Evolutionary conservation across 2,888 invertebrate genomes (phyloP).

Genomic region (Eupithecia abbreviata): DNA sequence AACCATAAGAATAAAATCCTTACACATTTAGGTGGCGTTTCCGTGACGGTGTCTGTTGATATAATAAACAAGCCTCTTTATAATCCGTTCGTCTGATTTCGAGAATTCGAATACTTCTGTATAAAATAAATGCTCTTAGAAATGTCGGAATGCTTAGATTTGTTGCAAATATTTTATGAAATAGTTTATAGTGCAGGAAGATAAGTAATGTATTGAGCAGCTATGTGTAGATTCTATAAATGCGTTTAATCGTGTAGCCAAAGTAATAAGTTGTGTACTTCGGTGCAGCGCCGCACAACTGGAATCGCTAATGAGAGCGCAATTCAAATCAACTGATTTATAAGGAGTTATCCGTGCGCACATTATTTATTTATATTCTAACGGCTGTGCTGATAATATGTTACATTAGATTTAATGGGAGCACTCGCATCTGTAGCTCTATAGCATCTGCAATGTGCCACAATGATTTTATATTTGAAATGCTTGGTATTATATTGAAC

Average conservation of each 20-base stretch:
- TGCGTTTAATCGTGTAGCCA: conserved; percentile 71
- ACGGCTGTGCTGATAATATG: conserved; percentile 60
- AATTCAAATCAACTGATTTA: conserved; percentile 82
- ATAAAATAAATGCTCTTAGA: conserved; percentile 31
- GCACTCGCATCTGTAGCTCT: conserved; percentile 7
- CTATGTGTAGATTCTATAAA: conserved; percentile 63
- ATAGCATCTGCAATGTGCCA: conserved; percentile 15
- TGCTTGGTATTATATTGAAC: conserved; percentile 4
- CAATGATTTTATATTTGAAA: conserved; percentile 15
- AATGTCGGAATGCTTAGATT: conserved; percentile 36
- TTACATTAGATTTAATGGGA: conserved; percentile 55
- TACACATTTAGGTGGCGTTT: conserved; percentile 41
- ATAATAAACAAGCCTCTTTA: conserved; percentile 54
- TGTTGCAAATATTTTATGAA: conserved; percentile 51
- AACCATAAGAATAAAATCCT: conserved; percentile 45
- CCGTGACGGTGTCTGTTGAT: conserved; percentile 48
- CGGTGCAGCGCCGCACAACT: conserved; percentile 67
- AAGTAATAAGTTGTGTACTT: conserved; percentile 81
- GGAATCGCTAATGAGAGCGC: conserved; percentile 80
- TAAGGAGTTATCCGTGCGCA: conserved; percentile 76
- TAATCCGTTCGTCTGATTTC: conserved; percentile 45
- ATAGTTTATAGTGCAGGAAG: conserved; percentile 56
- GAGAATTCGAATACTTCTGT: conserved; percentile 27
- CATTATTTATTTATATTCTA: conserved; percentile 76
- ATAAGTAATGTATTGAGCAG: conserved; percentile 62